Evolutionary conservation across 37 sponge, comb jelly and placozoan genomes (phyloP), one percentile per base, ranked within the genome.

Genomic region (Amphimedon queenslandica): DNA sequence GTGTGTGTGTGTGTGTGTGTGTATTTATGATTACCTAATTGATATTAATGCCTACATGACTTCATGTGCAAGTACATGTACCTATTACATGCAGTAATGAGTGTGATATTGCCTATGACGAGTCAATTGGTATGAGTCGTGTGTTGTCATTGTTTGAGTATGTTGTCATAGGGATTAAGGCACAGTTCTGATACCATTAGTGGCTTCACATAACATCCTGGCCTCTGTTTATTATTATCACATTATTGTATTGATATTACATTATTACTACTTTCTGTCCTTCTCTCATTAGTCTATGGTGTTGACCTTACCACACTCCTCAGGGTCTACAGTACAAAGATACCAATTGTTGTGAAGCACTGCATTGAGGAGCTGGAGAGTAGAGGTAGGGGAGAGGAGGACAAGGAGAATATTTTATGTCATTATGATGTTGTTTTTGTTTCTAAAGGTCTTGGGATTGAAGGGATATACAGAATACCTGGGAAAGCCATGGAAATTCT

Each of bases 281-380:
- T 67, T 67, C 36, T 28, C n/a, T 38, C 36, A n/a, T 16, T 42
- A 92, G 94, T 93, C 38, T 93, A 77, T 79, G 86, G 94, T 25
- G 94, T 93, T 1, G 94, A 93, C 28, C 77, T 93, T 32, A 93
- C 94, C 1, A 88, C 88, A 1, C 51, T 88, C 24, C 89, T 93
- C 55, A 93, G 75, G 74, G 55, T 93, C 80, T 76, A 85, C 23
- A 58, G 82, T 33, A 85, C 77, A n/a, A 93, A 93, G 57, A 74
- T 88, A 5, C 94, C 94, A 21, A 58, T 82, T 1, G 87, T 93
- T 23, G 30, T 93, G 30, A 85, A 82, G 61, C 55, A 71, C 43
- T 87, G 87, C 76, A 85, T 93, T 23, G 74, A 82, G 25, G 85
- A 88, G 58, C 65, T 93, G 3, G 94, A 93, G 47, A 80, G 38